phyloP scores from a whole-genome alignment of 2,113 vertebrate species.

The Entomyzon cyanotis region DNA sequence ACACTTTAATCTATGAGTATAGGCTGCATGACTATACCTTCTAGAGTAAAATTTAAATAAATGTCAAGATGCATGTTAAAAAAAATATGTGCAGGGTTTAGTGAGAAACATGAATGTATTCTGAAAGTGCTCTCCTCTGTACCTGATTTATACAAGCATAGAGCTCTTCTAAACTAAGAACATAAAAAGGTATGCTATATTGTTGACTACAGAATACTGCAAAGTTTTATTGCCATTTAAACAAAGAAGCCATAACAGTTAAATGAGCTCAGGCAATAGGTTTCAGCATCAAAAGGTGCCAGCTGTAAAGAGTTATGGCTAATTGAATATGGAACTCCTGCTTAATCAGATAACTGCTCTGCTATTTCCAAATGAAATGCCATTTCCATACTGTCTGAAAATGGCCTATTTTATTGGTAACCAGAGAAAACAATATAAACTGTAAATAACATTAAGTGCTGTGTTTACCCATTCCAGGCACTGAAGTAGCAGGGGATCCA shows the following conservation, averaged over 20 bases:
- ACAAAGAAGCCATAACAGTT: constrained; percentile 85
- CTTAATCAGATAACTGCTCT: constrained; percentile 86
- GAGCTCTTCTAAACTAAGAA: constrained; percentile 75
- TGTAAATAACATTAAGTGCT: constrained; percentile 86
- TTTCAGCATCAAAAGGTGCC: constrained; percentile 83
- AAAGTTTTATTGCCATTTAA: constrained; percentile 88
- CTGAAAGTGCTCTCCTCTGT: constrained; percentile 67
- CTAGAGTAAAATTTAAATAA: constrained; percentile 63
- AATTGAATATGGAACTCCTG: constrained; percentile 87
- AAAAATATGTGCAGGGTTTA: constrained; percentile 60
- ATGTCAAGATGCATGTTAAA: constrained; percentile 62
- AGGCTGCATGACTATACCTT: constrained; percentile 15
- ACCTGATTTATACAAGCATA: constrained; percentile 74
- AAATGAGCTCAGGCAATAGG: constrained; percentile 85
- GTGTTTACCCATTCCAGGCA: constrained; percentile 93
- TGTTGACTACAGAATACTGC: constrained; percentile 81
- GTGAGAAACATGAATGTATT: constrained; percentile 67
- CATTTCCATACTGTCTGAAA: constrained; percentile 83
- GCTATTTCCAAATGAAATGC: constrained; percentile 84
- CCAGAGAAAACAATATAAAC: constrained; percentile 85
- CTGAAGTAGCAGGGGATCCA: constrained; percentile 87
- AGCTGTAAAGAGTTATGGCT: constrained; percentile 87
- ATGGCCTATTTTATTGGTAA: constrained; percentile 83
- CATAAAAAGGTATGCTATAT: constrained; percentile 81
- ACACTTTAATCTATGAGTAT: constrained; percentile 11